phyloP scores from a whole-genome alignment of 2,113 vertebrate genomes.

The Megaceryle torquata region DNA sequence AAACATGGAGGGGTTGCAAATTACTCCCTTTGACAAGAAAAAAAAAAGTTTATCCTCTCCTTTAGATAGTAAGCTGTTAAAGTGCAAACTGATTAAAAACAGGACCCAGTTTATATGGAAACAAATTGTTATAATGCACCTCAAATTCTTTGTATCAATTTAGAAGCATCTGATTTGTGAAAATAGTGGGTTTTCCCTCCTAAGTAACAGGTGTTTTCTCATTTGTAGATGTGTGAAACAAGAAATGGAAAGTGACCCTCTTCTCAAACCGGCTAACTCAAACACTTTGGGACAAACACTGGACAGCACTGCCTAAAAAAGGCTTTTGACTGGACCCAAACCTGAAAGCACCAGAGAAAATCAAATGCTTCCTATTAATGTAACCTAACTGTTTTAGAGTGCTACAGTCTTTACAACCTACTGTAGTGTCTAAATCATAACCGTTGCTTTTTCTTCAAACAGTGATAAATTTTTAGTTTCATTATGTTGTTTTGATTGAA shows the following conservation, averaged over 20 bases:
- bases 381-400: slow-evolving; percentile 73
- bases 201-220: slow-evolving; percentile 43
- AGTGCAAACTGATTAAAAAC: not conserved
- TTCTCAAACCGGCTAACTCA: slow-evolving; percentile 87
- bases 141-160: not conserved
- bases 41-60: not conserved
- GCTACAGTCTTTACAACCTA: slow-evolving; percentile 67
- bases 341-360: slow-evolving; percentile 90
- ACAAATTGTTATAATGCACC: not conserved
- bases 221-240: slow-evolving; percentile 83
- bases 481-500: slow-evolving; percentile 77
- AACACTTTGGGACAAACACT: slow-evolving; percentile 89
- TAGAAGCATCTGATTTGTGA: not conserved
- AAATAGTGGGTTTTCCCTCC: not conserved
- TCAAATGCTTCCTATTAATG: slow-evolving; percentile 85
- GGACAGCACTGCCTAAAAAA: slow-evolving; percentile 85
- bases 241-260: slow-evolving; percentile 82
- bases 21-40: not conserved
- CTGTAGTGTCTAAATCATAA: slow-evolving; percentile 76
- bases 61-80: not conserved
- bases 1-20: not conserved
- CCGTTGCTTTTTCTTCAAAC: slow-evolving; percentile 80
- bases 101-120: not conserved
- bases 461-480: slow-evolving; percentile 76
- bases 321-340: slow-evolving; percentile 72